Base-by-base conservation (phyloP, 2,888 invertebrate genomes). In the Cactoblastis cactorum region DNA sequence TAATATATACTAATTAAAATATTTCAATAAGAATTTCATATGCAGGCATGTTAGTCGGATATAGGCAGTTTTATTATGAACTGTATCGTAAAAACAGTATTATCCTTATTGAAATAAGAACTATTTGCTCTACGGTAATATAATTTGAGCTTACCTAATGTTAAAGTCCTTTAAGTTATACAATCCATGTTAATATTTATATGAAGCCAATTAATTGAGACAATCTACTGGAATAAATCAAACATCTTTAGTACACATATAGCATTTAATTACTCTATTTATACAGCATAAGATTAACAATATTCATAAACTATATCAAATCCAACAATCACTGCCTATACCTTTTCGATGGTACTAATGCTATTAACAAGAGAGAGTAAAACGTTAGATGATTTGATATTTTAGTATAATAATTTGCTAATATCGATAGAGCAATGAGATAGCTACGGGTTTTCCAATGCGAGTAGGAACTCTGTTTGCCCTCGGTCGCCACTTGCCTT, bases 231-330 rank as follows among this genome's bases (percentile, higher is more conserved):
- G 76, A 82, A 80, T 77, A 85, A 89, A 88, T 85, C 74, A 88
- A 88, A 88, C 80, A 70, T 80, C 70, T 73, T 77, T 62, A 72
- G 60, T 88, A 88, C 89, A 89, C 88, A 83, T 88, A 88, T 86
- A 89, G 89, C 88, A 80, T 89, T 89, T 89, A 89, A 88, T 89
- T 85, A 87, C 62, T 83, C 87, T 89, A 87, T 89, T 89, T 89
- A 85, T 89, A 89, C 87, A 89, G 88, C 87, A 87, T 88, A 83
- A 83, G 83, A 82, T 86, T 89, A 89, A 89, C 89, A 88, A 85
- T 89, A 87, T 88, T 83, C 79, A 88, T 89, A 89, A 84, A 89
- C 89, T 89, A 88, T 89, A 85, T 88, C 89, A 89, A 88, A 89
- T 89, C 89, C 89, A 89, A 89, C 89, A 89, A 89, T 86, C 83